Percentiles rank a stretch among this genome's conserved stretches.
These are phyloP conservation scores for Latheticus oryzae DNA, from an alignment of 2,888 invertebrate genomes.

Conservation along the genomic window DNA sequence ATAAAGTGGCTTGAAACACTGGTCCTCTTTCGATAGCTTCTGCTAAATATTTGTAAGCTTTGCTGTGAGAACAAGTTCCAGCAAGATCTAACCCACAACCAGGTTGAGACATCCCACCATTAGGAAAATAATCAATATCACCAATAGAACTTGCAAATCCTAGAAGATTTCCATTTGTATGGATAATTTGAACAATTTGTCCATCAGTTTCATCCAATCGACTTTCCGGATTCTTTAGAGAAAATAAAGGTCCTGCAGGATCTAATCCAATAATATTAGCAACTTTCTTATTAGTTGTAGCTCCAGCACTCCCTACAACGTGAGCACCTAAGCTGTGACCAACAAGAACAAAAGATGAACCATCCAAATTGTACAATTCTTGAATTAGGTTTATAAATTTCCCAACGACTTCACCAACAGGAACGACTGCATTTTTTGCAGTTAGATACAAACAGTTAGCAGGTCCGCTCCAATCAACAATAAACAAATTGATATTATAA, in stretches of 20 bases:
- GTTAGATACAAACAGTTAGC: slow-evolving; percentile 50
- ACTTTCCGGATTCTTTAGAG: slow-evolving; percentile 47
- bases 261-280: slow-evolving; percentile 59
- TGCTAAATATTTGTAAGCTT: slow-evolving; percentile 64
- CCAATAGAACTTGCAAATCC: slow-evolving; percentile 53
- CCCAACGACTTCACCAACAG: slow-evolving; percentile 51
- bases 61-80: slow-evolving; percentile 64
- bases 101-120: slow-evolving; percentile 60
- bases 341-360: slow-evolving; percentile 48
- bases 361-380: slow-evolving; percentile 43
- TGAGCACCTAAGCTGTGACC: slow-evolving; percentile 59
- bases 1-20: slow-evolving; percentile 42
- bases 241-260: slow-evolving; percentile 58
- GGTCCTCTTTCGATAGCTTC: slow-evolving; percentile 61
- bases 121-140: slow-evolving; percentile 61
- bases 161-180: slow-evolving; percentile 53
- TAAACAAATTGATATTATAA: slow-evolving; percentile 58
- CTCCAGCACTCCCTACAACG: slow-evolving; percentile 55
- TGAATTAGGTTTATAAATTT: slow-evolving; percentile 51
- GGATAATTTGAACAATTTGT: slow-evolving; percentile 60
- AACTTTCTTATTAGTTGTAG: slow-evolving; percentile 45
- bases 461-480: slow-evolving; percentile 56
- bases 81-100: slow-evolving; percentile 58
- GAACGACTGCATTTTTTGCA: slow-evolving; percentile 47
- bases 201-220: slow-evolving; percentile 59